These are phyloP conservation scores for Stramonita haemastoma DNA, from an alignment of 2,888 invertebrate species.

Conservation along the genomic window DNA sequence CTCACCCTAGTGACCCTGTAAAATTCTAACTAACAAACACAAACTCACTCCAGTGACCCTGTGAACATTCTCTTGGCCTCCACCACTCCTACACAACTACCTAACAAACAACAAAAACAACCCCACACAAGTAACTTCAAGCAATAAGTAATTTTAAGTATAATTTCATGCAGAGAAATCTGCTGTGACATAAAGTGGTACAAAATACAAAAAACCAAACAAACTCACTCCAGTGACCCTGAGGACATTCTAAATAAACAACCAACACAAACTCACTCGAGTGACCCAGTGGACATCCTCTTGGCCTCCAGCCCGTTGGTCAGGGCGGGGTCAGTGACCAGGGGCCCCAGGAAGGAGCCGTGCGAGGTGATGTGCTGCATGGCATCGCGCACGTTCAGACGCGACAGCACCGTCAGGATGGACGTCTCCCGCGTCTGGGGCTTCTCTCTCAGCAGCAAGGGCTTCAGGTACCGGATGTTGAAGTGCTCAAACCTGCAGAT, in stretches of 20 bases:
- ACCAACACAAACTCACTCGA: conserved; percentile 52
- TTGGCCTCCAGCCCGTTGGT: conserved; percentile 38
- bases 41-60: no score
- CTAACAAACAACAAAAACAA: no score
- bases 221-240: no score
- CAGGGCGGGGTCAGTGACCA: conserved; percentile 33
- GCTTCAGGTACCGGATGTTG: conserved; percentile 94
- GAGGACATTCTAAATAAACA: neutral
- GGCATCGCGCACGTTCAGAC: conserved; percentile 94
- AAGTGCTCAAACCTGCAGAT: conserved; percentile 89
- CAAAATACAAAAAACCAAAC: no score
- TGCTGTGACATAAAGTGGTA: no score
- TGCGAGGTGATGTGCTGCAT: conserved; percentile 83
- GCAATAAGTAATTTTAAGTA: neutral
- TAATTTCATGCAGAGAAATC: no score
- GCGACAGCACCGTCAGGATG: conserved; percentile 83
- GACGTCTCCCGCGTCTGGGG: conserved; percentile 93
- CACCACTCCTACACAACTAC: no score
- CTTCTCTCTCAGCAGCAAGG: conserved; percentile 87
- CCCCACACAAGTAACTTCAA: neutral
- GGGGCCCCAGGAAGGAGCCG: conserved; percentile 46
- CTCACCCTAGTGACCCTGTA: no score
- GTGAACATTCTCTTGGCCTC: no score
- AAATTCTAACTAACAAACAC: no score
- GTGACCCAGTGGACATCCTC: conserved; percentile 38